Evolutionary conservation across 1,140 invertebrate species (phyloP).

Genomic region (Proales similis): DNA sequence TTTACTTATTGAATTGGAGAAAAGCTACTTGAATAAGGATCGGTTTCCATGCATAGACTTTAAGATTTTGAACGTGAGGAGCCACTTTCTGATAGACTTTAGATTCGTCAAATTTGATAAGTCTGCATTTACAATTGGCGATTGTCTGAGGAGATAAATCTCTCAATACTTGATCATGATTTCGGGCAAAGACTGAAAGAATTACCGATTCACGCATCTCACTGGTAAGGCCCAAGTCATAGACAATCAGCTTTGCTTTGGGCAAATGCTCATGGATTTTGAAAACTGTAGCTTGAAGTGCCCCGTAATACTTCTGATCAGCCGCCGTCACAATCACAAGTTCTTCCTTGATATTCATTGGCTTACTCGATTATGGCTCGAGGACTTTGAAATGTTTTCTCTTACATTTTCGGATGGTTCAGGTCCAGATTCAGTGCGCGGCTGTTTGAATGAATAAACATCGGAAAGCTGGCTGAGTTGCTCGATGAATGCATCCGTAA

Average conservation of each 20-base stretch:
- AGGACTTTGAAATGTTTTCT: no score
- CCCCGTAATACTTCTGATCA: slow-evolving; percentile 19
- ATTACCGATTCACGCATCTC: slow-evolving; percentile 6
- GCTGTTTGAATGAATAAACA: no score
- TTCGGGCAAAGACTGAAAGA: background rate
- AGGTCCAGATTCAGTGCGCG: no score
- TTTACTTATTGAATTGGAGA: no score
- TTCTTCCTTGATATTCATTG: slow-evolving; percentile 2
- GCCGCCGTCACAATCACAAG: slow-evolving; percentile 32
- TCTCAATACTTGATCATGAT: background rate
- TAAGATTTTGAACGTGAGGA: slow-evolving; percentile 6
- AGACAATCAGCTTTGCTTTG: slow-evolving; percentile 13
- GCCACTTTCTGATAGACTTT: background rate
- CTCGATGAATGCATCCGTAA: slow-evolving; percentile 7
- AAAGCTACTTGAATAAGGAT: slow-evolving; percentile 25
- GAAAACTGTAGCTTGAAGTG: slow-evolving; percentile 20
- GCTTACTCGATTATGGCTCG: no score
- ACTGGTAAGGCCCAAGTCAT: slow-evolving; percentile 17
- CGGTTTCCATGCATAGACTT: slow-evolving; percentile 36
- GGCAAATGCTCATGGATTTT: slow-evolving; percentile 16
- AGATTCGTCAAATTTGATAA: slow-evolving; percentile 8
- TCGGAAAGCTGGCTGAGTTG: no score
- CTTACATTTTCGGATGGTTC: no score
- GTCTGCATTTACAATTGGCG: slow-evolving; percentile 12
- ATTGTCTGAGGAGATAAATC: slow-evolving; percentile 5